phyloP scores from a whole-genome alignment of 2,113 vertebrate species.

The Paradoxurus hermaphroditus region DNA sequence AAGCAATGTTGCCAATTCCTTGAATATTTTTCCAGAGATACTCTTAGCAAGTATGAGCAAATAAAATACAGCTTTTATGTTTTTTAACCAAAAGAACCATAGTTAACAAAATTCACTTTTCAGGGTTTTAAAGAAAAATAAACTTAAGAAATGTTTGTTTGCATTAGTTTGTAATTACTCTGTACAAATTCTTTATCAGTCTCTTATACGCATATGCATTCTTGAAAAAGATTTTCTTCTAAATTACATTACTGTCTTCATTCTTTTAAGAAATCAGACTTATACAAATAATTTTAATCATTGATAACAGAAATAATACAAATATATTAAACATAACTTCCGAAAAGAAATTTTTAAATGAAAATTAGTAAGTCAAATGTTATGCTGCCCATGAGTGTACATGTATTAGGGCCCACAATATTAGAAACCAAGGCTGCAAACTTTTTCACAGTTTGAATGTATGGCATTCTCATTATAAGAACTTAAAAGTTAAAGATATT shows the following conservation, averaged over 20 bases:
- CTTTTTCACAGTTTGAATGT: neutral
- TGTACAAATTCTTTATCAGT: neutral
- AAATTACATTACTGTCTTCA: neutral
- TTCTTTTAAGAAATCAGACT: neutral
- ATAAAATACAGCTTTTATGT: neutral
- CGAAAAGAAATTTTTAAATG: neutral
- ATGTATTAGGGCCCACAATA: neutral
- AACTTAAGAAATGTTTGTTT: neutral
- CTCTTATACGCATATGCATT: neutral
- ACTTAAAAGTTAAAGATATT: neutral
- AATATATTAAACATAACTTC: neutral
- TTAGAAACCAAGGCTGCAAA: neutral
- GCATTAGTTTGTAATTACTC: neutral
- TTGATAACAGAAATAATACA: neutral
- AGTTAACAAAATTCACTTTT: neutral
- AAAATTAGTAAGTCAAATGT: constrained; percentile 7
- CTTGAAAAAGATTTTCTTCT: constrained; percentile 2
- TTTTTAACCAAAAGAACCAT: neutral
- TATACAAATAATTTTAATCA: neutral
- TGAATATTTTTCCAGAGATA: constrained; percentile 1
- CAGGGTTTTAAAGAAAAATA: neutral
- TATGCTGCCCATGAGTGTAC: neutral
- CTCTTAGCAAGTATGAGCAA: neutral
- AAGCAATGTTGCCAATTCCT: neutral
- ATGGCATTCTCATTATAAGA: neutral